Evolutionary conservation across 1,140 invertebrate species (phyloP).

Genomic region (Trichomalopsis sarcophagae): DNA sequence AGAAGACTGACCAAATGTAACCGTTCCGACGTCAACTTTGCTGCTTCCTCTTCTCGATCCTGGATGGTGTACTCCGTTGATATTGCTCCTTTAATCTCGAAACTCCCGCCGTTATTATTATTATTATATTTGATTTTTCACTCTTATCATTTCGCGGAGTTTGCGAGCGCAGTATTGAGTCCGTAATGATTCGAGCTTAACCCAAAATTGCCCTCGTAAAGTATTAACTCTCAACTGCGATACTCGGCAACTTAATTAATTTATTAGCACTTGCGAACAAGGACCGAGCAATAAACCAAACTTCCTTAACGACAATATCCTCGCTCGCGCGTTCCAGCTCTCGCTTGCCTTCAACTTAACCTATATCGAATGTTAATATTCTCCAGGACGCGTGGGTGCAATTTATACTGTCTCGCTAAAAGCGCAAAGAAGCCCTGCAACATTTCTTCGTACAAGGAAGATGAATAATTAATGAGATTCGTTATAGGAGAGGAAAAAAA

Average conservation of each 20-base stretch:
- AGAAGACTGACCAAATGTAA: slow-evolving; percentile 25
- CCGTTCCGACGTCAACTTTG: background rate
- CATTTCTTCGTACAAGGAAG: too few species aligned
- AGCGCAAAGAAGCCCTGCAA: too few species aligned
- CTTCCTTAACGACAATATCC: slow-evolving; percentile 13
- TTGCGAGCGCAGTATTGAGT: background rate
- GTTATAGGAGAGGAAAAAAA: too few species aligned
- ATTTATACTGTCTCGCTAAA: too few species aligned
- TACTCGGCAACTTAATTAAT: slow-evolving; percentile 19
- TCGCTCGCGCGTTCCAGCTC: slow-evolving; percentile 22
- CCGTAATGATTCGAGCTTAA: slow-evolving; percentile 5
- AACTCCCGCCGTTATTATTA: background rate
- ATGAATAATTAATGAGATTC: too few species aligned
- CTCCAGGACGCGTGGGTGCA: too few species aligned
- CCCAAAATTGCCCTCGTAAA: slow-evolving; percentile 26
- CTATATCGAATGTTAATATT: slow-evolving; percentile 1
- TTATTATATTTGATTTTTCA: too few species aligned
- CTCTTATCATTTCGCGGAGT: background rate
- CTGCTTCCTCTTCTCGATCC: background rate
- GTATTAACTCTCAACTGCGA: slow-evolving; percentile 26
- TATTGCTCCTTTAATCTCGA: background rate
- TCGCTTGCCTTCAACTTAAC: background rate
- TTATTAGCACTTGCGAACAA: slow-evolving; percentile 15
- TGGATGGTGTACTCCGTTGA: too few species aligned
- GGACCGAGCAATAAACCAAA: slow-evolving; percentile 27